Evolutionary conservation across 2,888 invertebrate species (phyloP).

Genomic region (Cerceris rybyensis): DNA sequence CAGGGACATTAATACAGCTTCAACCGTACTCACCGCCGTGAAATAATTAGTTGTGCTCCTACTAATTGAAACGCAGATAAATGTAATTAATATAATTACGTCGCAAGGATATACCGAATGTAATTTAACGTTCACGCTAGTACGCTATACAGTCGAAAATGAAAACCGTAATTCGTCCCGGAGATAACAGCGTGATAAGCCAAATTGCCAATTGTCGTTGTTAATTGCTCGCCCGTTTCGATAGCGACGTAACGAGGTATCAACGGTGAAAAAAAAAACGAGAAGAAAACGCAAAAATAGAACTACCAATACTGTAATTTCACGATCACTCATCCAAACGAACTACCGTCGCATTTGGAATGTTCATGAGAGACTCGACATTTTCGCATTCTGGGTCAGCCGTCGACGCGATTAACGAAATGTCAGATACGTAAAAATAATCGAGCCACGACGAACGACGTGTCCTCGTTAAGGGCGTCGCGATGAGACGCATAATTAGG

Average conservation of each 20-base stretch:
- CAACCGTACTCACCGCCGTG: background rate
- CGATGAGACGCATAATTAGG: slow-evolving; percentile 39
- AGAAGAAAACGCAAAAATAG: background rate
- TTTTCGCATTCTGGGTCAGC: background rate
- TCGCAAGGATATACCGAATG: slow-evolving; percentile 31
- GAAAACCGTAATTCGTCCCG: slow-evolving; percentile 23
- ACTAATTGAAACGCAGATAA: slow-evolving; percentile 50
- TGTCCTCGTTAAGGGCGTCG: background rate
- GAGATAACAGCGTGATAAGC: slow-evolving; percentile 43
- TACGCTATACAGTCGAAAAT: slow-evolving; percentile 5
- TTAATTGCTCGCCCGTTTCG: slow-evolving; percentile 37
- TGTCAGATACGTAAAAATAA: slow-evolving; percentile 18
- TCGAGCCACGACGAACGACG: slow-evolving; percentile 1
- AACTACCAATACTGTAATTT: background rate
- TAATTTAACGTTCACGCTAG: slow-evolving; percentile 18
- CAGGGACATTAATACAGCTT: slow-evolving; percentile 5
- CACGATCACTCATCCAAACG: background rate
- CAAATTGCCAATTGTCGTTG: slow-evolving; percentile 48
- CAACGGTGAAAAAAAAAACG: background rate
- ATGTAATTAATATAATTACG: slow-evolving; percentile 52
- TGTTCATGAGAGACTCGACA: background rate
- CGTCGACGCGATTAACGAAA: background rate
- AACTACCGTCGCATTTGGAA: background rate
- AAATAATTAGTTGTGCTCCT: slow-evolving; percentile 38
- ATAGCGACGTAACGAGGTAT: slow-evolving; percentile 8